Evolutionary conservation across 2,888 invertebrate genomes (phyloP), one percentile per base, ranked within the genome.

Genomic region (Loripinus fragilis): DNA sequence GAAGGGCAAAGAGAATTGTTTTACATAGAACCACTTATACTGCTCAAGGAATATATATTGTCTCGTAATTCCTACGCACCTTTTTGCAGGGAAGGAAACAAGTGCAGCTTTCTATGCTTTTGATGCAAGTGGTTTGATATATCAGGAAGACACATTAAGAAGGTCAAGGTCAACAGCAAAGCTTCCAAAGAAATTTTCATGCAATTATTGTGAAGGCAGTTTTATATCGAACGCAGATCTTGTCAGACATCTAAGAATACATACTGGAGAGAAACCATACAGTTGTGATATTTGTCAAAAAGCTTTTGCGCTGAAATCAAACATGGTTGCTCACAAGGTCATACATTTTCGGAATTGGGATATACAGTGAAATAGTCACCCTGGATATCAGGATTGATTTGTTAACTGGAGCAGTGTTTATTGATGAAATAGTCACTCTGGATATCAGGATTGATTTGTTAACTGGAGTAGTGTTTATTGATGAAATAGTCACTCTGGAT

Each of bases 71-170:
- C n/a, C n/a, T n/a, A n/a, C n/a, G n/a, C n/a, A n/a, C n/a, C n/a
- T 48, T 48, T 48, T 48, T 48, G n/a, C 48, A 48, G 48, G 48
- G n/a, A 20, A 48, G n/a, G 48, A 48, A 48, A 48, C 48, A 15
- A 20, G 48, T 48, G 48, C 38, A 38, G 5, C 5, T 38, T 38
- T 38, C 38, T n/a, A n/a, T n/a, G n/a, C n/a, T n/a, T n/a, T n/a
- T n/a, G n/a, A n/a, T n/a, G n/a, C n/a, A n/a, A 38, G 38, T 38
- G 5, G 7, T 12, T 38, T 38, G 38, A 38, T 8, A 12, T 5
- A 20, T 20, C 48, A 15, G 10, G 42, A 12, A 42, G 7, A 48
- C n/a, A 5, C 3, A 15, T 48, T 48, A 48, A 17, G 48, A 17
- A 48, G n/a, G 48, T n/a, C 17, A 48, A 48, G n/a, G n/a, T n/a